Evolutionary conservation across 2,888 invertebrate species (phyloP), one percentile per base, ranked within the genome.

Genomic region (Agriopis marginaria): DNA sequence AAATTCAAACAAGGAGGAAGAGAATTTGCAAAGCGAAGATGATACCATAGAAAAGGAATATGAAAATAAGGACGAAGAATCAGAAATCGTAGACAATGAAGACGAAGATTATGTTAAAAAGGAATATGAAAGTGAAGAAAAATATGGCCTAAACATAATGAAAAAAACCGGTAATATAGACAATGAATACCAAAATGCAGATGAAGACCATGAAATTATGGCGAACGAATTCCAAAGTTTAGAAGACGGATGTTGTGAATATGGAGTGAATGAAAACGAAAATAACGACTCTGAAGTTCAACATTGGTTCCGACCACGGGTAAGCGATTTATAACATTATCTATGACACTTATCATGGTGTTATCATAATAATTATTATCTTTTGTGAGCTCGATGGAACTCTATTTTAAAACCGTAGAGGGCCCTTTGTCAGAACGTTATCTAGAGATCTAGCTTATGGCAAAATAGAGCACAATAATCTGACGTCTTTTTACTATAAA

Each of bases 301-400:
- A 17, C 42, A 51, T 56, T 74, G 66, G 67, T 71, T 68, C 47
- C 55, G 69, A 45, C 69, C 70, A 47, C 60, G 71, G 71, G 71
- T 74, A 44, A 65, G 71, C 8, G 44, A 51, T 39, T 11, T 58
- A 40, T 64, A 61, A 50, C 55, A 40, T 65, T 68, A 9, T 23
- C 17, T 63, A 47, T 47, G 32, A 44, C 45, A 58, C n/a, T 47
- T 58, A 58, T 45, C 23, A 47, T 58, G 11, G 40, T 68, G 53
- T 42, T 58, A 68, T 68, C 67, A 56, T 66, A 7, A 23, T 61
- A 23, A 23, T 60, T 50, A 47, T 66, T 60, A 61, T 55, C 42
- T 61, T 65, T 51, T 56, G 49, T 45, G 47, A 42, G 55, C 14
- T 45, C 40, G 12, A 49, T 44, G 23, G 42, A 32, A 60, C 12